Evolutionary conservation across 2,888 invertebrate genomes (phyloP).

Genomic region (Helleia helle): DNA sequence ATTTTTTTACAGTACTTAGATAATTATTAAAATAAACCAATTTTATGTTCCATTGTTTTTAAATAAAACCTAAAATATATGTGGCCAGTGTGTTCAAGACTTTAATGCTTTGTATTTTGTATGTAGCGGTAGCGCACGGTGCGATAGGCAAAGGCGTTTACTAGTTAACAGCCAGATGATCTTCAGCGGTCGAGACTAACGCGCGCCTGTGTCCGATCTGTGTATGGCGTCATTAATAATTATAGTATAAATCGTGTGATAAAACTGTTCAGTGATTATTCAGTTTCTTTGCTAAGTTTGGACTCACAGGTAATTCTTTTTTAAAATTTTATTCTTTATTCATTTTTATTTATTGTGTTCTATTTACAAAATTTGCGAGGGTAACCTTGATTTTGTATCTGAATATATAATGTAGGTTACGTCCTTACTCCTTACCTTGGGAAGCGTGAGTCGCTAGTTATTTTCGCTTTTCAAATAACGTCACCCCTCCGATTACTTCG

Average conservation of each 20-base stretch:
- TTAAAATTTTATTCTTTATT: too few species aligned
- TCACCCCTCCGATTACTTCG: neutral
- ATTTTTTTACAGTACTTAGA: too few species aligned
- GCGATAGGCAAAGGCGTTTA: too few species aligned
- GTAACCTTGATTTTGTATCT: slow-evolving; percentile 59
- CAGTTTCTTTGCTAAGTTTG: slow-evolving; percentile 1
- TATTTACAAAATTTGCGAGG: slow-evolving; percentile 20
- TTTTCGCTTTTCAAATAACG: slow-evolving; percentile 32
- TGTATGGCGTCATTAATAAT: slow-evolving; percentile 2
- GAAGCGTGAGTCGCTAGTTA: slow-evolving; percentile 51
- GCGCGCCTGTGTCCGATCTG: slow-evolving; percentile 17
- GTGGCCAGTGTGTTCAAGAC: neutral
- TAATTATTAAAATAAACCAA: too few species aligned
- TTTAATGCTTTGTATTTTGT: slow-evolving; percentile 3
- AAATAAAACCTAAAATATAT: neutral
- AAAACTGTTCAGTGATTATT: neutral
- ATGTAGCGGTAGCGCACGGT: slow-evolving; percentile 13
- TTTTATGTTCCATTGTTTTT: neutral
- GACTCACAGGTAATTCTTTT: neutral
- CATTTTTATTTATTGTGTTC: too few species aligned
- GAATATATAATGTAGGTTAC: slow-evolving; percentile 54
- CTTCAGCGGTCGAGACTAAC: slow-evolving; percentile 24
- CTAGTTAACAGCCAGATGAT: slow-evolving; percentile 24
- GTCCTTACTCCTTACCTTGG: slow-evolving; percentile 68
- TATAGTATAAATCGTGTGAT: slow-evolving; percentile 3